Conservation (phyloP, 2,888 invertebrate species). For the Phalera bucephala region DNA sequence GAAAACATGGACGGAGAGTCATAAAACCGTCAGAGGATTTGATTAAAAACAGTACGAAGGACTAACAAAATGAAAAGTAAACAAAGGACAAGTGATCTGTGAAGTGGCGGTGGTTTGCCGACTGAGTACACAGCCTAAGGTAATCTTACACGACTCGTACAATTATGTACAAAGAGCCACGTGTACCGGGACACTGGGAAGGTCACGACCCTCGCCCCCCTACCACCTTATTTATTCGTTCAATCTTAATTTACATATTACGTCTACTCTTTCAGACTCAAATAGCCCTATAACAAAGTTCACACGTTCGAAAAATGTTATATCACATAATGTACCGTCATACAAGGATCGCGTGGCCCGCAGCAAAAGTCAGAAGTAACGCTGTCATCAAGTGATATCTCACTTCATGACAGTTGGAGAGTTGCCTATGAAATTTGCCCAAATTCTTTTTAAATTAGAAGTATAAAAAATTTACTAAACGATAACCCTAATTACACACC, state of each 20-base stretch:
- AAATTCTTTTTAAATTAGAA: too few relatives aligned
- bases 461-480: too few relatives aligned
- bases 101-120: conserved; percentile 10
- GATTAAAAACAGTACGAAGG: conserved; percentile 13
- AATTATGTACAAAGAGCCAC: conserved; percentile 37
- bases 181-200: conserved; percentile 41
- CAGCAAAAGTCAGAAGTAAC: too few relatives aligned
- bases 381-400: too few relatives aligned
- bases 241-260: conserved; percentile 36
- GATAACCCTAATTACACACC: too few relatives aligned
- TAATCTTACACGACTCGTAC: conserved; percentile 32
- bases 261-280: too few relatives aligned
- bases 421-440: too few relatives aligned
- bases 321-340: too few relatives aligned
- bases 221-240: conserved; percentile 39
- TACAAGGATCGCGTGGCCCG: too few relatives aligned
- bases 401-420: too few relatives aligned
- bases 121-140: conserved; percentile 19
- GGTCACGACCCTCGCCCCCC: conserved; percentile 43
- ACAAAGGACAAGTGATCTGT: conserved; percentile 35
- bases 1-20: neutral
- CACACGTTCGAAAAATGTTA: too few relatives aligned
- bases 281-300: too few relatives aligned
- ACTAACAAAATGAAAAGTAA: conserved; percentile 47
- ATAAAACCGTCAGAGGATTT: neutral